phyloP scores from a whole-genome alignment of 64 coral and sea anemone genomes.

The Actinia equina region DNA sequence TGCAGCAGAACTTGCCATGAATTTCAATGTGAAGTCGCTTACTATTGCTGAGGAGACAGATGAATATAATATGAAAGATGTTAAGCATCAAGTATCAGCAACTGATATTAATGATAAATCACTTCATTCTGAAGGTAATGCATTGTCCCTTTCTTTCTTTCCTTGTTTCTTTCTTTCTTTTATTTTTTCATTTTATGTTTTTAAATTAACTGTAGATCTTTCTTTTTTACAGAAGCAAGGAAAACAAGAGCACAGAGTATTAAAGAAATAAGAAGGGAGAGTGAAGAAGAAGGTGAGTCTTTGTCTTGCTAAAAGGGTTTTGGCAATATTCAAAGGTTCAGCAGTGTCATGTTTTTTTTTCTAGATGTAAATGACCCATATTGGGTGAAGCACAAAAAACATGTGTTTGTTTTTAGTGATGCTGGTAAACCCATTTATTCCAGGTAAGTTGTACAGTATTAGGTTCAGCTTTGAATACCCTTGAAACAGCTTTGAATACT shows the following conservation, averaged over 20 bases:
- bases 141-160: too few relatives aligned
- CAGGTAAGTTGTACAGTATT: conserved; percentile 43
- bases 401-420: conserved; percentile 96
- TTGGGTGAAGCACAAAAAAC: conserved; percentile 93
- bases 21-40: too few relatives aligned
- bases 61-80: background rate
- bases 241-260: conserved; percentile 87
- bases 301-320: too few relatives aligned
- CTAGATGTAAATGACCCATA: conserved; percentile 87
- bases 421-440: conserved; percentile 99
- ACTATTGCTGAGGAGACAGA: conserved; percentile 51
- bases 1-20: background rate
- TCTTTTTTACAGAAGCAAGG: conserved; percentile 53
- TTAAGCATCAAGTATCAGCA: background rate
- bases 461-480: too few relatives aligned
- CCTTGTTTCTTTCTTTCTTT: background rate
- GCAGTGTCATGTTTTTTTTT: background rate
- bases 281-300: conserved; percentile 60
- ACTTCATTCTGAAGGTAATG: background rate
- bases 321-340: background rate
- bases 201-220: background rate
- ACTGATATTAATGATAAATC: background rate
- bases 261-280: conserved; percentile 58
- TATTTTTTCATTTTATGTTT: too few relatives aligned
- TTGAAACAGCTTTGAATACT: too few relatives aligned